Evolutionary conservation across 2,888 invertebrate genomes (phyloP), one percentile per base, ranked within the genome.

Genomic region (Drosophila colorata): DNA sequence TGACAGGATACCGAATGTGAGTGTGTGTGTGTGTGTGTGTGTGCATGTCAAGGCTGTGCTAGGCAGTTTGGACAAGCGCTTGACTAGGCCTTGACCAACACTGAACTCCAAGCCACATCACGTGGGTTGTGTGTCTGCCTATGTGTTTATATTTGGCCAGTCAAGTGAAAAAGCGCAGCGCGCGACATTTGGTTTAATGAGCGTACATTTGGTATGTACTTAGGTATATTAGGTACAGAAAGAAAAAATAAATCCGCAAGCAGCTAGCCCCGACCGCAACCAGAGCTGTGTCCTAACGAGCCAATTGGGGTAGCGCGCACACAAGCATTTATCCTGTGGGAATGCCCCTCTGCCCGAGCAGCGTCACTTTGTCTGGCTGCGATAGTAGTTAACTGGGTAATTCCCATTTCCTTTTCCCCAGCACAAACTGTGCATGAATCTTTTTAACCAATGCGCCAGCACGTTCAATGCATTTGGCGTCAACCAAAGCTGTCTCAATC

Each of bases 31-130:
- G 48, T 37, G 37, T 55, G 18, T 46, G 20, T 57, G 40, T 46
- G 38, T 35, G 20, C 59, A 52, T 78, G 82, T 82, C 87, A 86
- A 82, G 82, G 82, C 70, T 76, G 64, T 55, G 69, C 11, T 38
- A 37, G 60, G 47, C 64, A 60, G 48, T 61, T 68, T 59, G 67
- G 55, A 44, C 51, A 49, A 64, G 44, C 44, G 51, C 49, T 49
- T 57, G 47, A 47, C 20, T 55, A 58, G 75, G 61, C 82, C 82
- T 86, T 86, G 82, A 86, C 80, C 80, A 77, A 66, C 67, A 59
- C 63, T 52, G 67, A 83, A 80, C 74, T 52, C 64, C 68, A 55
- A 60, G 60, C 57, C 44, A 58, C 59, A 67, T 71, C 82, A 76
- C 73, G 66, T 74, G 66, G 65, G 43, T 48, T 41, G 58, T 51